Evolutionary conservation across 2,113 vertebrate genomes (phyloP), one percentile per base, ranked within the genome.

Genomic region (Trogon melanurus): DNA sequence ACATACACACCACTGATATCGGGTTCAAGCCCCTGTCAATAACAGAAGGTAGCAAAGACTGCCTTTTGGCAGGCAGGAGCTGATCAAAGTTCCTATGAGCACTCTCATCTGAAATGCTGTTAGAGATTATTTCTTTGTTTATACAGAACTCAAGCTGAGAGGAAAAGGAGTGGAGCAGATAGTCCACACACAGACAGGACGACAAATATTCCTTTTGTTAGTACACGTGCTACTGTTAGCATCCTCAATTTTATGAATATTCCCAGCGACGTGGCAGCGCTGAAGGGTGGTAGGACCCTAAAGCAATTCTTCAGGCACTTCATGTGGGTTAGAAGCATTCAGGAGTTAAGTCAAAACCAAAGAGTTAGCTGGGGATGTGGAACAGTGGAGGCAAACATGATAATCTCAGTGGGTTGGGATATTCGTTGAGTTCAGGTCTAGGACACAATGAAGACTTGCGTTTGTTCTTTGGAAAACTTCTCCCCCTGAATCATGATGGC

Each of bases 11-110:
- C 51, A 66, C 88, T 84, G 85, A 85, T 74, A 88, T 1, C 16
- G 56, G 85, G 72, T 86, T 88, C 86, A 92, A 88, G 79, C 47
- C 75, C 64, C 72, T 90, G 74, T 67, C 88, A 91, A 41, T 83
- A 94, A 76, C 4, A 48, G 44, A 67, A 81, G 67, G 60, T 34
- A 88, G 64, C 53, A 91, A 93, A 86, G 57, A 34, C 44, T 51
- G 34, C 41, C 60, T 93, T 92, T 67, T 64, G 48, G 64, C 87
- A 88, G 72, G 60, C 64, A 76, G 60, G 74, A 79, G 72, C 30
- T 92, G 82, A 90, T 71, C 64, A 64, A 95, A 88, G 64, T 51
- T 92, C 65, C 56, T 84, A 27, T 7, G 51, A 92, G 51, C 18
- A 21, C 41, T 88, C 54, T 44, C 76, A 86, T 71, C 56, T 81